Evolutionary conservation across 2,113 vertebrate species (phyloP).

Genomic region (Pavo muticus): DNA sequence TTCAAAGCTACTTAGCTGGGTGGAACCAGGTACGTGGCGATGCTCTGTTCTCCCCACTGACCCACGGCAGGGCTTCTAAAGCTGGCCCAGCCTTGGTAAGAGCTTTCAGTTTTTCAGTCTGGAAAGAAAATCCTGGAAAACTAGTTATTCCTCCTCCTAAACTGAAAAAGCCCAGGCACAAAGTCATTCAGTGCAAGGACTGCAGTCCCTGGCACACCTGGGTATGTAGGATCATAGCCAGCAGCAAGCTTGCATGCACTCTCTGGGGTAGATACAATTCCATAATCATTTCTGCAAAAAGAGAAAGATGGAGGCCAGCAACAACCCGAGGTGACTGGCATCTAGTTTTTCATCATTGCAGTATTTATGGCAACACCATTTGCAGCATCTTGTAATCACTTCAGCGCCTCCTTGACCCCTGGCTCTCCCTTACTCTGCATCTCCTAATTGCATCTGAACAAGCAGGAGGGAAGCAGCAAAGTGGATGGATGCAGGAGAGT

Average conservation of each 20-base stretch:
- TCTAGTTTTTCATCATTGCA: conserved; percentile 53
- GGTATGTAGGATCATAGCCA: background rate
- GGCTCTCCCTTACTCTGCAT: conserved; percentile 45
- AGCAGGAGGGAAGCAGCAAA: conserved; percentile 42
- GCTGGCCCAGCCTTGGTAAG: background rate
- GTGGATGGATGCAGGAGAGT: conserved; percentile 10
- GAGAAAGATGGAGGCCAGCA: conserved; percentile 42
- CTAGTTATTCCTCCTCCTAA: background rate
- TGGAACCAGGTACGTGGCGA: background rate
- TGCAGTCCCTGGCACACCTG: conserved; percentile 3
- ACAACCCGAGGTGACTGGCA: conserved; percentile 22
- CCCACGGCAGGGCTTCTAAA: background rate
- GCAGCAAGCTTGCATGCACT: background rate
- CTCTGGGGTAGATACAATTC: conserved; percentile 15
- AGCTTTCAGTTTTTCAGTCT: background rate
- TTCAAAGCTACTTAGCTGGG: background rate
- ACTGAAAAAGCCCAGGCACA: background rate
- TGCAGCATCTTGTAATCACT: conserved; percentile 61
- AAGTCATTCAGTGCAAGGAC: background rate
- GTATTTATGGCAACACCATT: conserved; percentile 19
- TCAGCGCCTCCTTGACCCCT: conserved; percentile 33
- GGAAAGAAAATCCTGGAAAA: background rate
- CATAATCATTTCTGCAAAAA: conserved; percentile 46
- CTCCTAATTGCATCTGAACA: conserved; percentile 35
- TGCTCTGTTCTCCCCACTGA: background rate